phyloP scores from a whole-genome alignment of 2,888 invertebrate species.

The Acrobasis repandana region DNA sequence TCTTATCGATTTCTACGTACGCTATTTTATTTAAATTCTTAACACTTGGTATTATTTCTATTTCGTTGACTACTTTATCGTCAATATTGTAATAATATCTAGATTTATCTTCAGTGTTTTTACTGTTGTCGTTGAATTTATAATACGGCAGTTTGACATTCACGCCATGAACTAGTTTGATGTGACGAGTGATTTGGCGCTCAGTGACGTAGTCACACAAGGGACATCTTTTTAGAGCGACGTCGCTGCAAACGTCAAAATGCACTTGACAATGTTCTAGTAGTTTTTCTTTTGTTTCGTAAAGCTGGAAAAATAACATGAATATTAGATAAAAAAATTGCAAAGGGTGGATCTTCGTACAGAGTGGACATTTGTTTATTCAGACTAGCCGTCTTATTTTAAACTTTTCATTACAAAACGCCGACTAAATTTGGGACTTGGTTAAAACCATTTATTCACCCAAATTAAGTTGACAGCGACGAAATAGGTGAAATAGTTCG shows the following conservation, averaged over 20 bases:
- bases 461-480: too few relatives aligned
- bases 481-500: too few relatives aligned
- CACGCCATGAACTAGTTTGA: constrained; percentile 46
- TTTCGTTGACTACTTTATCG: constrained; percentile 37
- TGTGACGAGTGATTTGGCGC: constrained; percentile 44
- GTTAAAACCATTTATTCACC: too few relatives aligned
- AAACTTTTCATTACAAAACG: too few relatives aligned
- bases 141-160: constrained; percentile 42
- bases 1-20: constrained; percentile 51
- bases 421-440: too few relatives aligned
- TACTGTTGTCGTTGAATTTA: constrained; percentile 43
- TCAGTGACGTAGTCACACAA: constrained; percentile 56
- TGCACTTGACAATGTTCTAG: constrained; percentile 60
- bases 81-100: constrained; percentile 54
- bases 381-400: too few relatives aligned
- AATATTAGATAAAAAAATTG: background rate
- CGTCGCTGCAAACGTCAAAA: constrained; percentile 59
- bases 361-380: too few relatives aligned
- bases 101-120: constrained; percentile 37
- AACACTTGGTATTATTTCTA: constrained; percentile 66
- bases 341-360: too few relatives aligned
- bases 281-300: constrained; percentile 53
- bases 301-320: constrained; percentile 54
- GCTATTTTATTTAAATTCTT: constrained; percentile 59
- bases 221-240: constrained; percentile 62